phyloP scores from a whole-genome alignment of 30 jellyfish, hydroid and myxozoan species.

The Aurelia coerulea region DNA sequence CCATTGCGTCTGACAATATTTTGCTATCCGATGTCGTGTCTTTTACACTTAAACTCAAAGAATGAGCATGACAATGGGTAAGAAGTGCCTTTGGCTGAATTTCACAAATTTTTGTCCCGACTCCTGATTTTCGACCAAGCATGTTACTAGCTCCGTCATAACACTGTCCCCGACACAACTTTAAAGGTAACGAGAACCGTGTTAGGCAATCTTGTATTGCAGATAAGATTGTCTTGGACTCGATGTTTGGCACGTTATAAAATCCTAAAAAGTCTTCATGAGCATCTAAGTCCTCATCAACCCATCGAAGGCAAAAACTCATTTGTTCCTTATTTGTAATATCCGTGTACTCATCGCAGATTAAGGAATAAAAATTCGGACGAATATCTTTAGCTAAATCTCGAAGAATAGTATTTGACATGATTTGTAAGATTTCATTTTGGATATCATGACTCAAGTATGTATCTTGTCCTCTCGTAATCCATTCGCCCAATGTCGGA shows the following conservation, averaged over 20 bases:
- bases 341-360: constrained; percentile 89
- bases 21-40: constrained; percentile 5
- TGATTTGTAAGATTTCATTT: constrained; percentile 70
- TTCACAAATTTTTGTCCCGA: constrained; percentile 14
- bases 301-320: constrained; percentile 62
- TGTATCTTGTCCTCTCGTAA: constrained; percentile 28
- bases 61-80: constrained; percentile 35
- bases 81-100: constrained; percentile 16
- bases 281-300: constrained; percentile 55
- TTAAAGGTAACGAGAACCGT: constrained; percentile 44
- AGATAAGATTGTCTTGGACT: constrained; percentile 41
- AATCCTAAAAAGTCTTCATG: constrained; percentile 74
- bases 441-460: constrained; percentile 65
- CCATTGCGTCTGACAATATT: constrained; percentile 21
- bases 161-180: constrained; percentile 61
- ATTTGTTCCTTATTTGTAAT: constrained; percentile 73
- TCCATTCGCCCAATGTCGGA: constrained; percentile 34
- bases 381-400: constrained; percentile 34
- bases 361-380: constrained; percentile 38
- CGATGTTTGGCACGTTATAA: constrained; percentile 48
- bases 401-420: constrained; percentile 57
- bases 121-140: constrained; percentile 66
- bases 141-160: constrained; percentile 67
- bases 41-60: background rate
- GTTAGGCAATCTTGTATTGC: constrained; percentile 53